Percentiles rank a stretch among this genome's conserved stretches.
Conservation (phyloP, 2,113 vertebrate genomes). For the Cisticola juncidis region DNA sequence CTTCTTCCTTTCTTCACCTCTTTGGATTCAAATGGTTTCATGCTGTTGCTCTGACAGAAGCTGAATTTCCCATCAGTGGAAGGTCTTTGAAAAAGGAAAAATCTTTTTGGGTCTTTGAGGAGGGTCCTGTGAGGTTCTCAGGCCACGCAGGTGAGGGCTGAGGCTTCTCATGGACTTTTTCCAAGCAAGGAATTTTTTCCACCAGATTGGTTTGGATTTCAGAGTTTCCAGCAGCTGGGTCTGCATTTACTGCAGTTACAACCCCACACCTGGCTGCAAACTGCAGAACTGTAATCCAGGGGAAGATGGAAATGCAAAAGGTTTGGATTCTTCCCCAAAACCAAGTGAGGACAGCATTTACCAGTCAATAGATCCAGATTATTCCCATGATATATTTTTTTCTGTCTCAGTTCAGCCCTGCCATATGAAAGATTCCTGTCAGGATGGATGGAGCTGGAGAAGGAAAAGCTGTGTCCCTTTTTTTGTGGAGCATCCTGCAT, state of each 20-base stretch:
- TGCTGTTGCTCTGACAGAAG: neutral
- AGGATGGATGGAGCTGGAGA: neutral
- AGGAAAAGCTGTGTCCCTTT: neutral
- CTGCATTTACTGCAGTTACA: neutral
- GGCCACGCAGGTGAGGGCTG: neutral
- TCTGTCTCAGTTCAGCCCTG: neutral
- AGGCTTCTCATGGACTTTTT: neutral
- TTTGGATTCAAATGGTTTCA: neutral
- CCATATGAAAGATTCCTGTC: rapidly evolving
- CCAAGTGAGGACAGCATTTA: neutral
- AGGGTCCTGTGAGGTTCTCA: neutral
- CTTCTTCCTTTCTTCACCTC: neutral
- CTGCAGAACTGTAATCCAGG: rapidly evolving
- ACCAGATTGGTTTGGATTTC: neutral
- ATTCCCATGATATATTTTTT: neutral
- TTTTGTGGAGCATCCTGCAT: neutral
- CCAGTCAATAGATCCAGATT: neutral
- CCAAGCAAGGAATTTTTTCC: neutral
- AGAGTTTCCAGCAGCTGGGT: neutral
- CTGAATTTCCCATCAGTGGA: neutral
- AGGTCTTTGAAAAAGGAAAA: neutral
- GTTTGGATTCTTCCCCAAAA: neutral
- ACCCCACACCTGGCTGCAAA: neutral
- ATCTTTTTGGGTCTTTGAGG: neutral
- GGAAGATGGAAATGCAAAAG: neutral